These are phyloP conservation scores for Probaryconus sp. DNA, from an alignment of 1,140 invertebrate genomes.

Conservation along the genomic window DNA sequence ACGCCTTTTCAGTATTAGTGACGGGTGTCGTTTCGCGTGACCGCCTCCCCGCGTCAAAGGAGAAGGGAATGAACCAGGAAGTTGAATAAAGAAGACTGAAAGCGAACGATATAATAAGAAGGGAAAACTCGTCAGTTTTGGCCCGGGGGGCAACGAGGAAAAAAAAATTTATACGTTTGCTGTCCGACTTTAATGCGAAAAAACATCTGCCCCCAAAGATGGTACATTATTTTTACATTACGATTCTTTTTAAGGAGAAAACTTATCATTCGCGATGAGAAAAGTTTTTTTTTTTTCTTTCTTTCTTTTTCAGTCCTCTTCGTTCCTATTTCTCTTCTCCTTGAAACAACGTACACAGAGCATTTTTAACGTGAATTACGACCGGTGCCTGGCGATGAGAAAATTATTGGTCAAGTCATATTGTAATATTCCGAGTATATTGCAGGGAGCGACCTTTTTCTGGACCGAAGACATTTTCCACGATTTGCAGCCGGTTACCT, in stretches of 20 bases:
- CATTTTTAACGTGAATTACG: too few relatives aligned
- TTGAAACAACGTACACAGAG: too few relatives aligned
- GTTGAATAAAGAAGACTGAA: constrained; percentile 28
- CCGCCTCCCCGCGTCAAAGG: constrained; percentile 26
- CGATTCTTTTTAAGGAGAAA: constrained; percentile 3
- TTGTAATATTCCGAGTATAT: constrained; percentile 28
- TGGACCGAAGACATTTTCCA: constrained; percentile 22
- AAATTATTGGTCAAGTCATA: constrained; percentile 9
- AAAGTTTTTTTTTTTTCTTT: too few relatives aligned
- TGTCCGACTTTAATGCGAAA: constrained; percentile 18
- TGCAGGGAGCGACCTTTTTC: constrained; percentile 6
- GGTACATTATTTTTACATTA: constrained; percentile 42
- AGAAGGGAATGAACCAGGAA: constrained; percentile 24
- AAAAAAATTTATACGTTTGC: constrained; percentile 34
- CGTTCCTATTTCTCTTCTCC: too few relatives aligned
- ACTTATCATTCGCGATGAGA: too few relatives aligned
- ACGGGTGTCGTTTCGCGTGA: constrained; percentile 18
- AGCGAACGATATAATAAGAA: constrained; percentile 27
- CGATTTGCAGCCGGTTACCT: constrained; percentile 27
- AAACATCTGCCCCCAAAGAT: constrained; percentile 7
- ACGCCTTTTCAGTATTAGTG: constrained; percentile 19
- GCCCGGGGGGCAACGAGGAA: constrained; percentile 12
- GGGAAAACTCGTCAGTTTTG: constrained; percentile 22
- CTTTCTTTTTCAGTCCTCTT: too few relatives aligned
- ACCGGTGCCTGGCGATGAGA: neutral